Percentiles rank a stretch among this genome's conserved stretches.
Conservation (phyloP, 2,797 vertebrate genomes). For the Dipus sagitta region DNA sequence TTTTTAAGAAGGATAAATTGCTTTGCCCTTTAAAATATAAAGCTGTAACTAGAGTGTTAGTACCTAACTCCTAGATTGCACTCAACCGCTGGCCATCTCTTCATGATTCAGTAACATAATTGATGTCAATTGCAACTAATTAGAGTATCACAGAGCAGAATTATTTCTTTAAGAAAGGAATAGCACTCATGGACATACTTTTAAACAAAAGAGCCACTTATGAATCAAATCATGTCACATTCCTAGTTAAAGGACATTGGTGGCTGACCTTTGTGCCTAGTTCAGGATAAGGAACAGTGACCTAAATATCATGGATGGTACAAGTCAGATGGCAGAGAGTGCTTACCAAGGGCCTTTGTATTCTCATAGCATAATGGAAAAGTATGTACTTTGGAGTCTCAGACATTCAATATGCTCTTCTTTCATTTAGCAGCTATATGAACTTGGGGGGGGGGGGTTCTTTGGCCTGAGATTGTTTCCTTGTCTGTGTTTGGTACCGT, state of each 20-base stretch:
- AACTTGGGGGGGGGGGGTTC: background rate
- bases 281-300: background rate
- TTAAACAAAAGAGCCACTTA: background rate
- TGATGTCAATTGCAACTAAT: slow-evolving; percentile 29
- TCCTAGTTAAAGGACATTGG: background rate
- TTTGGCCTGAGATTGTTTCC: background rate
- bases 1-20: slow-evolving; percentile 28
- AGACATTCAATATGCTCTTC: background rate
- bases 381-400: background rate
- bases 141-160: slow-evolving; percentile 25
- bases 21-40: slow-evolving; percentile 28
- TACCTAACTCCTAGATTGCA: slow-evolving; percentile 11
- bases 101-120: slow-evolving; percentile 28
- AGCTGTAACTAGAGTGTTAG: slow-evolving; percentile 13
- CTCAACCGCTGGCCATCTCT: slow-evolving; percentile 8
- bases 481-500: background rate
- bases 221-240: background rate
- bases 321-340: background rate
- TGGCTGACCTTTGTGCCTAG: background rate
- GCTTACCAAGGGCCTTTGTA: background rate
- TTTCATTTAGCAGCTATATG: background rate
- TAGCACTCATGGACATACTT: background rate
- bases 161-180: slow-evolving; percentile 9
- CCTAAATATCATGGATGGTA: background rate
- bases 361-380: background rate